These are phyloP conservation scores for Anodontia alba DNA, from an alignment of 2,888 invertebrate species.

Conservation along the genomic window DNA sequence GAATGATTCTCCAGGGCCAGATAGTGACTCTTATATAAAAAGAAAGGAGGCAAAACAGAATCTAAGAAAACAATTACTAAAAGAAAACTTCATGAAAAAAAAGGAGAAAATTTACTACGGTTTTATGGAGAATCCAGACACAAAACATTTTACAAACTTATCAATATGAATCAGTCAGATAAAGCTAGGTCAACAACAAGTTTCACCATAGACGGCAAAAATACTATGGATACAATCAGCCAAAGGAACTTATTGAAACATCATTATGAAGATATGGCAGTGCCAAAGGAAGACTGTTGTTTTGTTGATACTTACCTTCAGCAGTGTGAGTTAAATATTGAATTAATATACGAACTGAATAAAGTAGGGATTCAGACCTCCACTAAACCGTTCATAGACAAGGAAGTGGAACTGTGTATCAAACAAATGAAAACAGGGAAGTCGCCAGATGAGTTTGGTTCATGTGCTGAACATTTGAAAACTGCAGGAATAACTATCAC, in stretches of 20 bases:
- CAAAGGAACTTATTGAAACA: neutral
- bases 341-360: neutral
- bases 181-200: neutral
- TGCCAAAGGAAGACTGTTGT: neutral
- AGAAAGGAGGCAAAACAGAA: neutral
- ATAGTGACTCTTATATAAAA: neutral
- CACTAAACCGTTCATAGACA: neutral
- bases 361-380: neutral
- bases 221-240: neutral
- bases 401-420: neutral
- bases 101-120: neutral
- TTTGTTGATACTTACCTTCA: neutral
- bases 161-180: conserved; percentile 3
- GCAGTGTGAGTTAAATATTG: neutral
- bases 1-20: neutral
- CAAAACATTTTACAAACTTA: neutral
- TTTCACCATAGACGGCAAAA: neutral
- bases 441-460: neutral
- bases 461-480: conserved; percentile 2
- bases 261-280: neutral
- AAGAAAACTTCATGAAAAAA: neutral
- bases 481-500: neutral
- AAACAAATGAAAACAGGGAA: neutral
- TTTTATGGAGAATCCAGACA: conserved; percentile 3
- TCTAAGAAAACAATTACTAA: neutral